Conservation (phyloP, 2,797 vertebrate species). For the Sebastes ruberrimus region DNA sequence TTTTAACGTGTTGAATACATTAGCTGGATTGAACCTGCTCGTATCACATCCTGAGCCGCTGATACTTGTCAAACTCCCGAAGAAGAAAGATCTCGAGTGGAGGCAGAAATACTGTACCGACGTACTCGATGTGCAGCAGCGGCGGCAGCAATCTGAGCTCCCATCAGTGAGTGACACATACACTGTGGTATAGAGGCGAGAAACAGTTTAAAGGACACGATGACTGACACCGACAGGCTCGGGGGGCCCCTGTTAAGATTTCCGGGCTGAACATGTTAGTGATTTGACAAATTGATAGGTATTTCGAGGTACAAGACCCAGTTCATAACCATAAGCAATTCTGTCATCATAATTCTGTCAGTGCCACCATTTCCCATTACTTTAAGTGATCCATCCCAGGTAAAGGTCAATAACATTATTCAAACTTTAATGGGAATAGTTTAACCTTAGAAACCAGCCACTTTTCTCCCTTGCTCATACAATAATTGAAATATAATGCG, state of each 20-base stretch:
- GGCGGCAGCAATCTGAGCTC: constrained; percentile 42
- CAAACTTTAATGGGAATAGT: constrained; percentile 77
- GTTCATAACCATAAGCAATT: constrained; percentile 74
- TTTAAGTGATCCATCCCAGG: constrained; percentile 73
- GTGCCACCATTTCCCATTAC: constrained; percentile 69
- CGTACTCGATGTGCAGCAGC: constrained; percentile 25
- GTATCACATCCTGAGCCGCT: constrained; percentile 38
- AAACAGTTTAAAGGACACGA: constrained; percentile 51
- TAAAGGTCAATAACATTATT: constrained; percentile 81
- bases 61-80: constrained; percentile 57
- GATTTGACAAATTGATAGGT: constrained; percentile 77
- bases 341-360: constrained; percentile 77
- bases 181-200: constrained; percentile 32
- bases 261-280: constrained; percentile 56
- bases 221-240: constrained; percentile 68
- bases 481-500: constrained; percentile 56
- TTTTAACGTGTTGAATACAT: constrained; percentile 44
- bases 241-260: constrained; percentile 53
- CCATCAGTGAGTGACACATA: constrained; percentile 57
- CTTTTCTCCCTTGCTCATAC: constrained; percentile 51
- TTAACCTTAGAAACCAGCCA: constrained; percentile 72
- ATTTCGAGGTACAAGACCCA: constrained; percentile 65
- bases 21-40: constrained; percentile 44
- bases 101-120: constrained; percentile 37
- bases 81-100: constrained; percentile 23